Percentiles rank a stretch among this genome's conserved stretches.
These are phyloP conservation scores for Erebia ligea DNA, from an alignment of 2,888 invertebrate genomes.

Conservation along the genomic window DNA sequence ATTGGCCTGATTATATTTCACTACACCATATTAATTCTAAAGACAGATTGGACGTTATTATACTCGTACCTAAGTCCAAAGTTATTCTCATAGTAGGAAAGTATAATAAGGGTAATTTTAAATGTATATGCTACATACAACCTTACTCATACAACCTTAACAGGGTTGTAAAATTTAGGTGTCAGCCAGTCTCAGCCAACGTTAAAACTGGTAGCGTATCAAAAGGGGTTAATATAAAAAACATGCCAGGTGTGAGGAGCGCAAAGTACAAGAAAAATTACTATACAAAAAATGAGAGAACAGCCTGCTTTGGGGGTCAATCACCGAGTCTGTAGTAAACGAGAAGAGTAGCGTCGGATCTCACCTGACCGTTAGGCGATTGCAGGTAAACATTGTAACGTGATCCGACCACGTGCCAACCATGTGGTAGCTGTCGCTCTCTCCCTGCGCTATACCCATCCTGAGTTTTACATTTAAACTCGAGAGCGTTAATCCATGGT, in stretches of 20 bases:
- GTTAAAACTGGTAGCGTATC: not conserved
- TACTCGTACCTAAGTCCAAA: no score
- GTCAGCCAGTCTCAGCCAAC: not conserved
- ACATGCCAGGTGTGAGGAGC: not conserved
- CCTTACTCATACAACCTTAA: no score
- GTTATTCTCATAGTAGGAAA: no score
- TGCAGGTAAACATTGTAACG: conserved; percentile 82
- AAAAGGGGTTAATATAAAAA: not conserved
- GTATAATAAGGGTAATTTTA: no score
- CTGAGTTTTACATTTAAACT: not conserved
- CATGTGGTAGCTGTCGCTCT: conserved; percentile 57
- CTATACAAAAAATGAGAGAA: conserved; percentile 18
- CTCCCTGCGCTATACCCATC: not conserved
- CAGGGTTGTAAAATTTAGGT: not conserved
- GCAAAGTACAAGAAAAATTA: conserved; percentile 21
- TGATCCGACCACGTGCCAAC: conserved; percentile 74
- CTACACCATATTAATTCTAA: no score
- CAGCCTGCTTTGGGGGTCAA: conserved; percentile 41
- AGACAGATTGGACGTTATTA: no score
- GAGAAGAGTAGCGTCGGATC: conserved; percentile 54
- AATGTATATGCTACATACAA: no score
- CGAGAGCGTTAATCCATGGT: conserved; percentile 25
- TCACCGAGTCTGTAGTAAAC: conserved; percentile 41
- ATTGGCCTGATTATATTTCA: not conserved
- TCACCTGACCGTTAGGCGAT: conserved; percentile 76